phyloP scores from a whole-genome alignment of 2,797 vertebrate species.

The Eremophila alpestris region DNA sequence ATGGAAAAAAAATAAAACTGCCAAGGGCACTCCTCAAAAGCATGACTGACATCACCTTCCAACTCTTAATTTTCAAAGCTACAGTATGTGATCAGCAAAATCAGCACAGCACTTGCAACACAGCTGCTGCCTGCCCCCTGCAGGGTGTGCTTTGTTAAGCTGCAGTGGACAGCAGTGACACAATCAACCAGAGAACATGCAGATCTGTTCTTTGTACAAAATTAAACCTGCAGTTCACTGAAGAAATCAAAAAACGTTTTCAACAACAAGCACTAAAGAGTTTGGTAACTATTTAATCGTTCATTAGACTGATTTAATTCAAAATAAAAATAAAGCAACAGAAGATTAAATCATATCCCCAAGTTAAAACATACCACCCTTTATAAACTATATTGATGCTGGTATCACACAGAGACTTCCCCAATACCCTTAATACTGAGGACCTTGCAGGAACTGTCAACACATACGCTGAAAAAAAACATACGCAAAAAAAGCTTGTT shows the following conservation, averaged over 20 bases:
- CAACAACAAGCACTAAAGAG: background rate
- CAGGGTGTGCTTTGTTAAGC: background rate
- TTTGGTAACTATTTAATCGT: background rate
- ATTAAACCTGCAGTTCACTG: background rate
- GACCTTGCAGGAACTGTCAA: background rate
- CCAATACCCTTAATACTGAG: background rate
- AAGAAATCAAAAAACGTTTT: background rate
- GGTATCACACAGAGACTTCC: background rate
- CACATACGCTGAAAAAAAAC: background rate
- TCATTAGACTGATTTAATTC: background rate
- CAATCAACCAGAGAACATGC: background rate
- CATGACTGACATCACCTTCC: background rate
- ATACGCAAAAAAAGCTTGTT: background rate
- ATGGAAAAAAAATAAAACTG: background rate
- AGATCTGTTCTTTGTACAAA: background rate
- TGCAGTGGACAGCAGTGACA: background rate
- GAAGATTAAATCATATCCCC: background rate
- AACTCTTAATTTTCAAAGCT: background rate
- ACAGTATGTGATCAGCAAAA: background rate
- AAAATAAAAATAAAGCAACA: background rate
- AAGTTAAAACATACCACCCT: background rate
- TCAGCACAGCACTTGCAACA: background rate
- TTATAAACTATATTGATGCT: background rate
- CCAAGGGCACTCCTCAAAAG: background rate
- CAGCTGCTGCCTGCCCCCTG: slow-evolving; percentile 28